These are phyloP conservation scores for Sciurus vulgaris DNA, from an alignment of 2,797 vertebrate genomes.

Conservation along the genomic window DNA sequence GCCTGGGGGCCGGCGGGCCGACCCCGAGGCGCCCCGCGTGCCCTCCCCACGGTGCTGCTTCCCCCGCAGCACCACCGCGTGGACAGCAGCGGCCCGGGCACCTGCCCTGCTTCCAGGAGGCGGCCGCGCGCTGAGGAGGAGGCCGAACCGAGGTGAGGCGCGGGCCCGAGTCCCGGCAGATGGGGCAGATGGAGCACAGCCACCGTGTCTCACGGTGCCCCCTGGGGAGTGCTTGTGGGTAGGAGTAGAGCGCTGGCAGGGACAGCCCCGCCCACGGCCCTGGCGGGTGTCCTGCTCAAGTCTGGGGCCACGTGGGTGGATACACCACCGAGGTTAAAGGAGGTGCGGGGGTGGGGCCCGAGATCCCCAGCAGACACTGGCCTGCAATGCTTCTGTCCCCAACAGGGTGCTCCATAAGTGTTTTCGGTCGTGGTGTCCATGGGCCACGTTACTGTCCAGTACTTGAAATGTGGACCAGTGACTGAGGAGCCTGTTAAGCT, in stretches of 20 bases:
- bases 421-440: neutral
- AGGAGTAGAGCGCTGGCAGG: neutral
- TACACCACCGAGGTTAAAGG: neutral
- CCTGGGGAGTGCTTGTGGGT: neutral
- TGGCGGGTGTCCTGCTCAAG: neutral
- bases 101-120: slow-evolving; percentile 42
- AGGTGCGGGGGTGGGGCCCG: neutral
- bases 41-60: neutral
- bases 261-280: too few relatives aligned
- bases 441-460: neutral
- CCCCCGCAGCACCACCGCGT: slow-evolving; percentile 87
- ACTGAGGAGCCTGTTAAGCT: neutral
- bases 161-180: neutral
- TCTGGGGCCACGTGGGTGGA: too few relatives aligned
- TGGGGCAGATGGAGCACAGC: too few relatives aligned
- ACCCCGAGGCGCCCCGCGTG: too few relatives aligned
- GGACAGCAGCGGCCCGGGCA: slow-evolving; percentile 66
- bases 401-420: neutral
- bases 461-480: neutral
- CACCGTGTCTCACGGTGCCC: too few relatives aligned
- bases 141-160: slow-evolving; percentile 80
- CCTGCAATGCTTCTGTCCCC: neutral
- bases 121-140: slow-evolving; percentile 84
- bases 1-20: neutral
- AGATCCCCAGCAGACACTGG: neutral